Base-by-base conservation (phyloP, 2,888 invertebrate genomes). In the Drosophila siamana region DNA sequence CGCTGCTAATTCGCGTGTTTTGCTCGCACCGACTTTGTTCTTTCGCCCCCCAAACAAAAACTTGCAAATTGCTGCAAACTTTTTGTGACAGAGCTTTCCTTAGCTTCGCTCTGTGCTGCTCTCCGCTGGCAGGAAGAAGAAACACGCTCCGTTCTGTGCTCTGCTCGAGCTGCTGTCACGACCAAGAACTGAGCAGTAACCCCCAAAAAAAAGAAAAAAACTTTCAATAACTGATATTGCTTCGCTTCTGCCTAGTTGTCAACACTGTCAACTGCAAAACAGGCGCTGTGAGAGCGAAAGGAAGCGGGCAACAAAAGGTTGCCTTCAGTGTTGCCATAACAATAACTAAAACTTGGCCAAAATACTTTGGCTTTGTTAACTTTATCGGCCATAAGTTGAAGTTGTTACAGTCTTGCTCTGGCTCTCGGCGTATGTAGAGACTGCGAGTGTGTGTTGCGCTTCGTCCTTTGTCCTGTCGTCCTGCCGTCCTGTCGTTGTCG, bases 151-250 rank as follows among this genome's bases (percentile, higher is more conserved):
- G 33, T 19, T 43, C 16, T 24, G n/a, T 11, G 38, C 33, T 38
- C 36, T 8, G 22, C 30, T 55, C 47, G 59, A 47, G 56, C 46
- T 36, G 74, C 72, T 38, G 65, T 74, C 76, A 71, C 36, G n/a
- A 38, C 28, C 72, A 74, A 38, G 38, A 59, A 67, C 68, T 51
- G 57, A 46, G 57, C 57, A 72, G 66, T 40, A 50, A 47, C 19
- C 50, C 28, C 13, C 33, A 48, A 41, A 38, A 22, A 51, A 46
- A 51, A 26, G 56, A 57, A 28, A 30, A 22, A 61, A 63, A 71
- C 51, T 76, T 74, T 76, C 72, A 56, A 76, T 71, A 74, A 63
- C 71, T 76, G 77, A 76, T 71, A 74, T 76, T 72, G 62, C 55
- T 22, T 67, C 44, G 73, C 62, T 46, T 46, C 67, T 61, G 61